Percentiles rank a stretch among this genome's conserved stretches.
Conservation (phyloP, 2,113 vertebrate genomes). For the Peromyscus polionotus region DNA sequence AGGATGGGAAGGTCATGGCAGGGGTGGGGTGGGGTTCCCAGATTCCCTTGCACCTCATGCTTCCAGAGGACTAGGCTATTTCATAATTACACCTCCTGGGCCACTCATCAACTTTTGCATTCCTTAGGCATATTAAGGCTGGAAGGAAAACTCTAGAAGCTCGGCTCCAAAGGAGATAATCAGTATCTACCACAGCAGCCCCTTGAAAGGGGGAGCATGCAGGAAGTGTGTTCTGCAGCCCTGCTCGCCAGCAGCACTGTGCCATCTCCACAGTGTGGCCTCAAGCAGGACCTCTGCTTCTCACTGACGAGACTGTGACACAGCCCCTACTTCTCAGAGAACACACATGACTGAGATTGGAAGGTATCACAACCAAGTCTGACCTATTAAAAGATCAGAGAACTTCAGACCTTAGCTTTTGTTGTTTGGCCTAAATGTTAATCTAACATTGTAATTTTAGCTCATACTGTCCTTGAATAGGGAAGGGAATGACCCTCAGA, state of each 20-base stretch:
- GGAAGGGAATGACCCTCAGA: neutral
- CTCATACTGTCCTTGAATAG: neutral
- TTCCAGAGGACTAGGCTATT: neutral
- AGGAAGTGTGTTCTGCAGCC: neutral
- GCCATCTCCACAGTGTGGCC: neutral
- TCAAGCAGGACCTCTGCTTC: neutral
- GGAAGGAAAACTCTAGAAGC: slow-evolving; percentile 5
- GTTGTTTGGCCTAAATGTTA: neutral
- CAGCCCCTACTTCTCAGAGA: neutral
- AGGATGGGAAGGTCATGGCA: neutral
- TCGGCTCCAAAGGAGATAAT: neutral
- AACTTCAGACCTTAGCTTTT: neutral
- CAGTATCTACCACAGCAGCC: neutral
- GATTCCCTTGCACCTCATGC: neutral
- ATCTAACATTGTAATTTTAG: neutral
- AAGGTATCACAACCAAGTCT: neutral
- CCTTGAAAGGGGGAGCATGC: neutral
- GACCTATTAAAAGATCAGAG: neutral
- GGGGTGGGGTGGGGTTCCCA: neutral
- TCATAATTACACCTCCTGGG: neutral
- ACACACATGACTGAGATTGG: neutral
- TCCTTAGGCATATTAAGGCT: neutral
- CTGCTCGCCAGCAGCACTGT: neutral
- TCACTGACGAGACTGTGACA: neutral
- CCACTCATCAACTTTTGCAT: neutral